Base-by-base conservation (phyloP, 1,140 invertebrate species). In the Wasmannia auropunctata region DNA sequence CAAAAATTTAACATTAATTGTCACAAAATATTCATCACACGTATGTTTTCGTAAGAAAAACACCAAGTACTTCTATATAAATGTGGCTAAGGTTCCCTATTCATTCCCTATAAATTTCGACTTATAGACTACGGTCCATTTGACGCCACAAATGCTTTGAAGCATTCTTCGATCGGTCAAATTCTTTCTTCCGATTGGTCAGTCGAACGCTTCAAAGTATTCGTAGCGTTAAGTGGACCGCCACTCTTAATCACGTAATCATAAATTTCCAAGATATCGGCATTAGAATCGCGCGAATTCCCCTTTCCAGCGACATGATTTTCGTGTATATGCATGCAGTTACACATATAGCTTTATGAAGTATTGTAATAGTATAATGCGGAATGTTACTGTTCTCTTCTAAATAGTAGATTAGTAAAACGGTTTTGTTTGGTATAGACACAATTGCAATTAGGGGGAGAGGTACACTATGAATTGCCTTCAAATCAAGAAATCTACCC, bases 401-500 rank as follows among this genome's bases (percentile, higher is more conserved):
- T 46, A 80, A 75, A 63, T 86, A 86, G 85, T 87, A 91, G 86
- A 90, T 87, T 92, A 93, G 91, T 93, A 93, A 93, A 92, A 86
- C 86, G 89, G 87, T 92, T 93, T 92, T 93, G 88, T 93, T 94
- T 92, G 91, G 91, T 93, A 88, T 93, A 95, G 95, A 93, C 93
- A 91, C 95, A 95, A 94, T 94, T 93, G 93, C 92, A 93, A 93
- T 91, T 95, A 94, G 91, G 92, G 88, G 94, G 93, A 92, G 93
- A 95, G 85, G 93, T 93, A 91, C 93, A 91, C 91, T 94, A 95
- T 92, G 94, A 94, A 91, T 91, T 94, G 89, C 93, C 94, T 92
- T 94, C 94, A 87, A 94, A 95, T 93, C 94, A 94, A 91, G 93
- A 94, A 88, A 94, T 93, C 91, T 94, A 93, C 89, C 92, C 93